Conservation (phyloP, 2,113 vertebrate species). For the Excalfactoria chinensis region DNA sequence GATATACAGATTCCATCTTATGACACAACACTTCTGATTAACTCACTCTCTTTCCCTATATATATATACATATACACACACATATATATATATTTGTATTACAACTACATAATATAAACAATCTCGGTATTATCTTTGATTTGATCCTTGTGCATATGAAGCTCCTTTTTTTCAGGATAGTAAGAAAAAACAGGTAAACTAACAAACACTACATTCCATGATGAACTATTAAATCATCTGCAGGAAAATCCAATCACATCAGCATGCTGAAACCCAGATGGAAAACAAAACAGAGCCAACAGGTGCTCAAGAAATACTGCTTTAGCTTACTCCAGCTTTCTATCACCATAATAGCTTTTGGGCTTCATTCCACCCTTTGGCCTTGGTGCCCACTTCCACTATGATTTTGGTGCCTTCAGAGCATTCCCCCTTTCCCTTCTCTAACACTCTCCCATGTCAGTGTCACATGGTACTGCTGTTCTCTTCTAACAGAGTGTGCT, state of each 20-base stretch:
- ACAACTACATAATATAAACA: neutral
- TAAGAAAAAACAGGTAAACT: neutral
- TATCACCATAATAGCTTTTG: rapidly evolving
- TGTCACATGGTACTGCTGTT: neutral
- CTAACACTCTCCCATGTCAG: rapidly evolving
- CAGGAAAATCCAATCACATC: neutral
- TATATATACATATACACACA: neutral
- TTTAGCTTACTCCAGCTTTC: neutral
- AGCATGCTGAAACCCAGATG: neutral
- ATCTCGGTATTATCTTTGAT: neutral
- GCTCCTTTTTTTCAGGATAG: neutral
- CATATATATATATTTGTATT: neutral
- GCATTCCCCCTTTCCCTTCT: rapidly evolving
- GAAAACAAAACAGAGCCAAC: neutral
- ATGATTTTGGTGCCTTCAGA: neutral
- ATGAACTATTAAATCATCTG: neutral
- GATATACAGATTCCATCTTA: neutral
- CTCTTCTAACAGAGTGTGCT: rapidly evolving
- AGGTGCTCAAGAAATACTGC: neutral
- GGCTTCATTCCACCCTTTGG: neutral
- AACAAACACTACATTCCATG: neutral
- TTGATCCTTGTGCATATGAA: neutral
- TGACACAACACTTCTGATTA: neutral
- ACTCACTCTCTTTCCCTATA: neutral
- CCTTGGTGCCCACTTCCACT: rapidly evolving